Evolutionary conservation across 2,888 invertebrate species (phyloP).

Genomic region (Fissipunctia ypsillon): DNA sequence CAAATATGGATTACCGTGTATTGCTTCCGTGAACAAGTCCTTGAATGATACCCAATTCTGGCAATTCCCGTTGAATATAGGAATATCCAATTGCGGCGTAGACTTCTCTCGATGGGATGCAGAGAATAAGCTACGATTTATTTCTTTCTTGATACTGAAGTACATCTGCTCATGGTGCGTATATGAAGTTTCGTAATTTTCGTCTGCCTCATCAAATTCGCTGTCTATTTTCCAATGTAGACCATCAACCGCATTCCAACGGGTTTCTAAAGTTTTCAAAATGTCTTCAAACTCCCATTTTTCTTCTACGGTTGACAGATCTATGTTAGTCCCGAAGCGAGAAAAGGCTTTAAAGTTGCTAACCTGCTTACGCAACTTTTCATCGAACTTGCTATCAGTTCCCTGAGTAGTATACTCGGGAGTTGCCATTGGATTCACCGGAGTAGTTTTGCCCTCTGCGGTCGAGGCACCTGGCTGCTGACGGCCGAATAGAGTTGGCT

Average conservation of each 20-base stretch:
- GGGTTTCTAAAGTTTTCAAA: conserved; percentile 5
- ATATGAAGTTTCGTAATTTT: background rate
- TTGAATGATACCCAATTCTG: too few species aligned
- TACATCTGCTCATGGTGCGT: background rate
- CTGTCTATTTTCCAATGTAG: background rate
- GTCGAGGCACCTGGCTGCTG: background rate
- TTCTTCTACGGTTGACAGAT: background rate
- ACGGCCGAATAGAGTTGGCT: background rate
- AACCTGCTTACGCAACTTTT: too few species aligned
- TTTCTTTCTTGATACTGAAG: background rate
- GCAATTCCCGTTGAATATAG: too few species aligned
- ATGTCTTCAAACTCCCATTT: conserved; percentile 5
- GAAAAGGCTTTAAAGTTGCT: background rate
- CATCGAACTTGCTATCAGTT: too few species aligned
- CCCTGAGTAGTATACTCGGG: too few species aligned
- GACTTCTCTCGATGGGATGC: too few species aligned
- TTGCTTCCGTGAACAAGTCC: too few species aligned
- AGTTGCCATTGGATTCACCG: background rate
- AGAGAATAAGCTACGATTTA: background rate
- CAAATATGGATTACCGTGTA: too few species aligned
- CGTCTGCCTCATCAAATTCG: too few species aligned
- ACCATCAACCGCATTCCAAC: background rate
- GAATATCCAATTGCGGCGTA: too few species aligned
- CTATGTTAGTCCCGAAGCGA: background rate
- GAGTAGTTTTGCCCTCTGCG: background rate